Conservation (phyloP, 92 coral and sea anemone genomes). For the Virgularia gustaviana region DNA sequence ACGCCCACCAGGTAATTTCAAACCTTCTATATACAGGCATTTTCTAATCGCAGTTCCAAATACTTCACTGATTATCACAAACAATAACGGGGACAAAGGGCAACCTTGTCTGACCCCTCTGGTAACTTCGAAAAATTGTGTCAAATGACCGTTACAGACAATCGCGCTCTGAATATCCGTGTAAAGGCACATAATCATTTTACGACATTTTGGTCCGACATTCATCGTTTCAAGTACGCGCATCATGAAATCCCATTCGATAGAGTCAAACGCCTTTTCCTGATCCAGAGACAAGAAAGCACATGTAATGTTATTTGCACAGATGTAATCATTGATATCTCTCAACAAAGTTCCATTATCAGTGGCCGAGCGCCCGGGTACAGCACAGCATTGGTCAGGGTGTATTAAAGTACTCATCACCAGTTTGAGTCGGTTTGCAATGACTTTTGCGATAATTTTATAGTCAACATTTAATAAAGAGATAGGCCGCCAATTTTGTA, state of each 20-base stretch:
- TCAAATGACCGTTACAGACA: conserved; percentile 12
- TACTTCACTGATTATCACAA: conserved; percentile 3
- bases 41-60: conserved; percentile 11
- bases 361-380: conserved; percentile 12
- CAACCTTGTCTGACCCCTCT: conserved; percentile 40
- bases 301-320: not conserved
- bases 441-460: conserved; percentile 20
- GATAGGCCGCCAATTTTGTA: conserved; percentile 38
- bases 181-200: conserved; percentile 1
- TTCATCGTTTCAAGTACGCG: conserved; percentile 11
- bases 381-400: conserved; percentile 32
- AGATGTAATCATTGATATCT: conserved; percentile 6
- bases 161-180: conserved; percentile 24
- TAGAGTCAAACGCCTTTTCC: conserved; percentile 37
- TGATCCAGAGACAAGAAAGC: conserved; percentile 22
- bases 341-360: conserved; percentile 6
- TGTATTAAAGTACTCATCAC: conserved; percentile 4
- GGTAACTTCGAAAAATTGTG: conserved; percentile 5
- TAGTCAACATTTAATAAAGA: conserved; percentile 28
- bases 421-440: not conserved
- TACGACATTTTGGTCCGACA: conserved; percentile 33
- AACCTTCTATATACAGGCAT: not conserved
- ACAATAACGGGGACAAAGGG: conserved; percentile 35
- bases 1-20: conserved; percentile 13
- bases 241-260: conserved; percentile 28